phyloP scores from a whole-genome alignment of 2,888 invertebrate species.

The Galerucella pusilla region DNA sequence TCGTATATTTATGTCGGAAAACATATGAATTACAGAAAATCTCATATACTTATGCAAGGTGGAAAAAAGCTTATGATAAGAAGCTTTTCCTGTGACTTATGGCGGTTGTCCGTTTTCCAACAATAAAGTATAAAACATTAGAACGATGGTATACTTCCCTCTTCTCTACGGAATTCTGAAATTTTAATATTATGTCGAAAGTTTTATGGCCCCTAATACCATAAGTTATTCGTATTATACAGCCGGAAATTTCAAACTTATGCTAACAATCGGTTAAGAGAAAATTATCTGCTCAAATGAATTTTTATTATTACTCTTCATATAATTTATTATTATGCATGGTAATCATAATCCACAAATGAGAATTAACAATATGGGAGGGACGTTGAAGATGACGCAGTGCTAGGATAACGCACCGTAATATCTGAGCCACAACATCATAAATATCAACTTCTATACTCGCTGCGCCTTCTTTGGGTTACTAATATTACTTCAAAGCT shows the following conservation, averaged over 20 bases:
- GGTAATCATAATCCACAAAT: no score
- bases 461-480: no score
- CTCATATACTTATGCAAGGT: conserved; percentile 42
- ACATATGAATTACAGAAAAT: conserved; percentile 40
- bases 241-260: conserved; percentile 29
- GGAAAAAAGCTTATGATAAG: conserved; percentile 54
- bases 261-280: no score
- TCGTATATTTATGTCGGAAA: conserved; percentile 30
- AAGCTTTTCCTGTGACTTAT: conserved; percentile 58
- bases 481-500: no score
- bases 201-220: conserved; percentile 55
- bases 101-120: conserved; percentile 54
- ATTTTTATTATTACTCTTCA: no score
- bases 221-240: conserved; percentile 55
- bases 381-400: no score
- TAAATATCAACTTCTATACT: no score
- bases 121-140: conserved; percentile 57
- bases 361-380: no score
- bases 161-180: conserved; percentile 48
- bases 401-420: no score
- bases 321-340: no score
- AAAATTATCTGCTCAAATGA: no score
- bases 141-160: conserved; percentile 47
- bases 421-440: no score
- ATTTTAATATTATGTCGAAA: conserved; percentile 58